Evolutionary conservation across 2,888 invertebrate species (phyloP), one percentile per base, ranked within the genome.

Genomic region (Agriopis aurantiaria): DNA sequence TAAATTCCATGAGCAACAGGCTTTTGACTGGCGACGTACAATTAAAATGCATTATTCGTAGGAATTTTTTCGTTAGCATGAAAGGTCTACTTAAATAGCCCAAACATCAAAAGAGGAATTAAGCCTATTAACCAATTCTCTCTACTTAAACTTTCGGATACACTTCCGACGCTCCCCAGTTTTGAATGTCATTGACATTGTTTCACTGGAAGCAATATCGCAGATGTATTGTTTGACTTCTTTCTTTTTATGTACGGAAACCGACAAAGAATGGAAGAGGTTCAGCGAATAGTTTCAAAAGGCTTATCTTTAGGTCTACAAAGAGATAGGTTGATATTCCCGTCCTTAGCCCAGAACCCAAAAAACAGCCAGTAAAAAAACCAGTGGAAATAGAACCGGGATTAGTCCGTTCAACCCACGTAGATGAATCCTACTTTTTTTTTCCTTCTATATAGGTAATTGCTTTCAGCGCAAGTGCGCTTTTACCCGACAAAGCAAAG

Each of bases 121-220:
- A 72, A 77, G 77, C 72, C 82, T 77, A 86, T 89, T 85, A 89
- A 87, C 83, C 88, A 88, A 89, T 91, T 87, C 72, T 74, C 65
- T 73, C 80, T 83, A 85, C 77, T 86, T 87, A 82, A 86, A 80
- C 75, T 78, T 75, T 72, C 79, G 75, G 76, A 68, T 62, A 58
- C 72, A 77, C 73, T 65, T 65, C 74, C 81, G 68, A 83, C 85
- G 80, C 76, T 73, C 83, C 84, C 86, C 69, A 69, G 43, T 61
- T 67, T 66, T 56, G 72, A 45, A 77, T 80, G 88, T 86, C 88
- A 87, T 76, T 83, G 87, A 85, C 83, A 64, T 55, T 17, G 43
- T 1, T 57, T 17, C 14, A 43, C 43, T 41, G n/a, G 57, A 57
- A 57, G 12, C n/a, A n/a, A n/a, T 40, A 40, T 40, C 12, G 33